These are phyloP conservation scores for Poeciliopsis presidionis DNA, from an alignment of 2,797 vertebrate species.

Conservation along the genomic window DNA sequence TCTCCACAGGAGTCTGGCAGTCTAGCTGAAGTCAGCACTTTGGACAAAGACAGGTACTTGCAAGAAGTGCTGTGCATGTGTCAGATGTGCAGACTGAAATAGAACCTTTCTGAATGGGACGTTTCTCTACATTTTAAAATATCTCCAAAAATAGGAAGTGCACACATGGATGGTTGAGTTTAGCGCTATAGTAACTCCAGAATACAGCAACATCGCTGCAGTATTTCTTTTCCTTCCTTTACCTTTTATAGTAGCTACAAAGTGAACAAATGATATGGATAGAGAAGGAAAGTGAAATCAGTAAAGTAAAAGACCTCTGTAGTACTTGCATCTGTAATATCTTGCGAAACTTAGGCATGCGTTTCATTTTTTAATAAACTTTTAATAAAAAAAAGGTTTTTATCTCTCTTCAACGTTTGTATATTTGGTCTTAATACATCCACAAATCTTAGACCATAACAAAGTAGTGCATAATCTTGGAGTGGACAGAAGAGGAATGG, in stretches of 20 bases:
- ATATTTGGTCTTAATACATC: background rate
- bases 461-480: background rate
- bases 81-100: slow-evolving; percentile 12
- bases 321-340: background rate
- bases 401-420: background rate
- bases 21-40: slow-evolving; percentile 66
- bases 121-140: slow-evolving; percentile 4
- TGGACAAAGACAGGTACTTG: slow-evolving; percentile 42
- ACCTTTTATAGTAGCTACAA: background rate
- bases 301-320: background rate
- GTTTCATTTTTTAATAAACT: background rate
- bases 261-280: background rate
- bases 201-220: background rate
- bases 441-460: background rate
- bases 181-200: background rate
- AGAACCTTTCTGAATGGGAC: background rate
- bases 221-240: background rate
- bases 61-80: slow-evolving; percentile 6
- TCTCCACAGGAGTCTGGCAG: slow-evolving; percentile 53
- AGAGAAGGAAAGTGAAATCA: slow-evolving; percentile 1
- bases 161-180: background rate
- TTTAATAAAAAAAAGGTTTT: background rate
- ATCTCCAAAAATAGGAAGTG: background rate
- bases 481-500: background rate
- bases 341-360: background rate